These are phyloP conservation scores for Eurytoma californica DNA, from an alignment of 2,888 invertebrate genomes.

Conservation along the genomic window DNA sequence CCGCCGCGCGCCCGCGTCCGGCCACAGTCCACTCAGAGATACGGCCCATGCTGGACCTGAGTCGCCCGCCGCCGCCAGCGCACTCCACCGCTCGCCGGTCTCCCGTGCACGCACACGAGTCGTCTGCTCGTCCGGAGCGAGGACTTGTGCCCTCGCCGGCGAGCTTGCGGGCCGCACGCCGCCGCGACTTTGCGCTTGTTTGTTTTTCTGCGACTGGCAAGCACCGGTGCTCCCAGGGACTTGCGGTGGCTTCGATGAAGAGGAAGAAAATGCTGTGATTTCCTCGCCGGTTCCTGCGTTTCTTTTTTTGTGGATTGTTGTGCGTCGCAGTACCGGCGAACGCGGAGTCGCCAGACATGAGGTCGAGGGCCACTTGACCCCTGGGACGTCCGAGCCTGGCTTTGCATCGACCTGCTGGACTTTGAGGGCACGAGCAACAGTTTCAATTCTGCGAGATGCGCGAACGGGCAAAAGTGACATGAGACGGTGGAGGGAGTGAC, in stretches of 20 bases:
- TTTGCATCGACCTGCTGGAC: not conserved
- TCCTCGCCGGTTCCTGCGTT: not conserved
- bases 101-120: not conserved
- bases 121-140: not conserved
- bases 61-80: conserved; percentile 65
- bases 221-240: too few species aligned
- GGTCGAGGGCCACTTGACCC: conserved; percentile 58
- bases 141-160: too few species aligned
- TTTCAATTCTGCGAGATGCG: too few species aligned
- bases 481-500: conserved; percentile 14
- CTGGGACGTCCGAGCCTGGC: not conserved
- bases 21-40: conserved; percentile 75
- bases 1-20: conserved; percentile 70
- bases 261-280: conserved; percentile 8
- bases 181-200: too few species aligned
- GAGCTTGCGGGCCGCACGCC: too few species aligned
- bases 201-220: not conserved
- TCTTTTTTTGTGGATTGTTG: not conserved
- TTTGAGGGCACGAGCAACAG: not conserved
- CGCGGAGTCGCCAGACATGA: conserved; percentile 44
- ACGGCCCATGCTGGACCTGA: conserved; percentile 75
- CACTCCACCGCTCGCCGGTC: conserved; percentile 2
- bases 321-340: not conserved
- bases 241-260: conserved; percentile 1
- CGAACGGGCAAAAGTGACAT: not conserved